Conservation (phyloP, 1,140 invertebrate species). For the Caenorhabditis inopinata region DNA sequence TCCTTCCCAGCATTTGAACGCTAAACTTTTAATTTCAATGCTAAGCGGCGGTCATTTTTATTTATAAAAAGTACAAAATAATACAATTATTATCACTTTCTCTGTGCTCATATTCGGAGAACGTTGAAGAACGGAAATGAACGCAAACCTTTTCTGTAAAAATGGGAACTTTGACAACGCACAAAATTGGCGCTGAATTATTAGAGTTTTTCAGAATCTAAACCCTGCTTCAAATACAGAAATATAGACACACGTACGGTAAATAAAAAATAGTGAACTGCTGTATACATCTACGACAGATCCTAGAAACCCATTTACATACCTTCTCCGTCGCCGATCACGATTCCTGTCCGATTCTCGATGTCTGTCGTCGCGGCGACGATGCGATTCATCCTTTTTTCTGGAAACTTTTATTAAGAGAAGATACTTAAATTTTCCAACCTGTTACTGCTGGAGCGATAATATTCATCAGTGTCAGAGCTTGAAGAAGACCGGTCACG, state of each 20-base stretch:
- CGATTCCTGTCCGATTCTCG: background rate
- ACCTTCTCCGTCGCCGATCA: slow-evolving; percentile 19
- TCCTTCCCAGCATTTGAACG: background rate
- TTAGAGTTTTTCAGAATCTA: background rate
- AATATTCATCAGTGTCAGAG: background rate
- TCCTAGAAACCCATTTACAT: background rate
- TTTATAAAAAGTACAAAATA: slow-evolving; percentile 15
- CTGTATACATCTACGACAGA: too few species aligned
- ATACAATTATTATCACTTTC: slow-evolving; percentile 20
- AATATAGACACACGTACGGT: too few species aligned
- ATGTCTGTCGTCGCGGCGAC: slow-evolving; percentile 1
- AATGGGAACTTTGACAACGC: background rate
- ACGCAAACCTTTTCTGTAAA: slow-evolving; percentile 34
- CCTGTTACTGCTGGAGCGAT: background rate
- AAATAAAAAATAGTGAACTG: too few species aligned
- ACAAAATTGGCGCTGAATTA: background rate
- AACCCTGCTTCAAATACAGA: background rate
- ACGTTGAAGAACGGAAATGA: background rate
- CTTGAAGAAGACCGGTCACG: background rate
- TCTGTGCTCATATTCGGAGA: slow-evolving; percentile 5
- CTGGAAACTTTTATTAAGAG: background rate
- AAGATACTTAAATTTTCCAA: background rate
- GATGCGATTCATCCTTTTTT: background rate
- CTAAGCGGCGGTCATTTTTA: slow-evolving; percentile 9
- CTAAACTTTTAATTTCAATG: background rate